phyloP scores from a whole-genome alignment of 2,797 vertebrate species.

The Enteromius mattozi region DNA sequence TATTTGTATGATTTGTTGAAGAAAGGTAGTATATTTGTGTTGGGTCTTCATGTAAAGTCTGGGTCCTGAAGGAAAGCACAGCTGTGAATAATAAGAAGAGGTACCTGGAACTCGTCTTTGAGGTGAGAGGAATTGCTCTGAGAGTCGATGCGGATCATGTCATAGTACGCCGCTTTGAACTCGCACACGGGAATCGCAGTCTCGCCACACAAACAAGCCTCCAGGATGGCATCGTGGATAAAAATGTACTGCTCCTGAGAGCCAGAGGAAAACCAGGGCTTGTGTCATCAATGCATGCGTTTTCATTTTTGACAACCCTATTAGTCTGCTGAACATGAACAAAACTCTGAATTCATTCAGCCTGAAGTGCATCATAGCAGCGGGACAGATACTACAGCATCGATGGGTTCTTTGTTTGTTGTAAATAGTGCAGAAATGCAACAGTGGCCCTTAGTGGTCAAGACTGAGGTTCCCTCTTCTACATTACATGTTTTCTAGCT shows the following conservation, averaged over 20 bases:
- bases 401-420: not conserved
- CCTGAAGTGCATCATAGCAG: not conserved
- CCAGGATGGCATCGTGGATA: conserved; percentile 98
- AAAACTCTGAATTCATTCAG: not conserved
- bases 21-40: not conserved
- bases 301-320: not conserved
- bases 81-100: conserved; percentile 24
- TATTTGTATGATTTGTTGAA: not conserved
- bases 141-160: conserved; percentile 99
- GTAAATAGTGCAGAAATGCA: not conserved
- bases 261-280: not conserved
- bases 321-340: not conserved
- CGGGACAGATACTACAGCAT: not conserved
- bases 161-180: conserved; percentile 98
- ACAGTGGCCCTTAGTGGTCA: conserved; percentile 13
- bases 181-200: conserved; percentile 97
- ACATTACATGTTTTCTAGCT: not conserved
- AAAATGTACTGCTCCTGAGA: conserved; percentile 98
- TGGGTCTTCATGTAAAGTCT: not conserved
- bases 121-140: conserved; percentile 99
- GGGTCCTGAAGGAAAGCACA: not conserved
- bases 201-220: conserved; percentile 98
- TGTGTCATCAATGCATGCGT: not conserved
- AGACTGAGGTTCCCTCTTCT: not conserved
- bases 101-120: conserved; percentile 99